A percentile compares a stretch with the other conserved stretches of the same genome.
Conservation (phyloP, 2,888 invertebrate species). For the Lasioglossum oenotherae region DNA sequence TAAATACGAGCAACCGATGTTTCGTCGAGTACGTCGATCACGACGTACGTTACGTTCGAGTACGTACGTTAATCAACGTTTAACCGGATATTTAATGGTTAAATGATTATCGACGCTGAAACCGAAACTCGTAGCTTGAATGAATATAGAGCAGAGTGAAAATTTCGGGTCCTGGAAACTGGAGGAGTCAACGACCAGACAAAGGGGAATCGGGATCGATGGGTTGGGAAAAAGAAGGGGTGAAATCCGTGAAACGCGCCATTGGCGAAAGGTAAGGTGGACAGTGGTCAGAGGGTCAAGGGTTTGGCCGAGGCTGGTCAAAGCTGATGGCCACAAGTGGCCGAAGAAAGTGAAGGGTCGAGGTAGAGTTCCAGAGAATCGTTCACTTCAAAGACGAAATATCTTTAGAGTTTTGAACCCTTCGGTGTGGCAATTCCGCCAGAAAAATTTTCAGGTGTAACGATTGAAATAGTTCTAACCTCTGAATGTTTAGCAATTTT, state of each 20-base stretch:
- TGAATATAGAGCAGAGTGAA: constrained; percentile 5
- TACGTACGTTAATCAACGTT: too few species aligned
- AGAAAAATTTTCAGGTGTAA: not conserved
- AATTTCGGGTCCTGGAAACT: not conserved
- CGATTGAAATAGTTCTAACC: not conserved
- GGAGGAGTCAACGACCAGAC: constrained; percentile 7
- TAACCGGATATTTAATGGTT: not conserved
- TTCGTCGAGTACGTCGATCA: not conserved
- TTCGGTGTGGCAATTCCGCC: not conserved
- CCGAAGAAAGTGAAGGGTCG: not conserved
- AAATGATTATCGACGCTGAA: not conserved
- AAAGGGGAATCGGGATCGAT: not conserved
- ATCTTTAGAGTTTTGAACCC: not conserved
- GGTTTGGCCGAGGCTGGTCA: constrained; percentile 11
- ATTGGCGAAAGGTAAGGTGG: not conserved
- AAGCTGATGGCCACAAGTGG: constrained; percentile 21
- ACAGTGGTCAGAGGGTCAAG: constrained; percentile 15
- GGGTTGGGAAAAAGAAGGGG: not conserved
- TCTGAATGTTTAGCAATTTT: not conserved
- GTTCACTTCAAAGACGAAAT: not conserved
- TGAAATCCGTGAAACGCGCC: not conserved
- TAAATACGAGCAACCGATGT: not conserved
- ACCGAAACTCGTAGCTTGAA: not conserved
- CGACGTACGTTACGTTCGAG: too few species aligned
- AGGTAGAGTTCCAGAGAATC: not conserved